Conservation (phyloP, 2,797 vertebrate species). For the Anomalospiza imberbis region DNA sequence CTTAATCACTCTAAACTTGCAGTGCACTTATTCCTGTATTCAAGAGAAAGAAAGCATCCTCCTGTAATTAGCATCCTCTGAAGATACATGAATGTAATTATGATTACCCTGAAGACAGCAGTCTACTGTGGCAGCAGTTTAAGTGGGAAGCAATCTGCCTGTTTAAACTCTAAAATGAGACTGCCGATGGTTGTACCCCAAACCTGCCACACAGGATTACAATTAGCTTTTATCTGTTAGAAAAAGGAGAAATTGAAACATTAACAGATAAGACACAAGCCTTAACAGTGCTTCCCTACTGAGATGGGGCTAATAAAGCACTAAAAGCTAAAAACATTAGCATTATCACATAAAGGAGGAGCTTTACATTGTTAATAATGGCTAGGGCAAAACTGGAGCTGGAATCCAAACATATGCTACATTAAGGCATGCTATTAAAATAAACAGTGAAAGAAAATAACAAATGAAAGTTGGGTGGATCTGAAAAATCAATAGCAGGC, state of each 20-base stretch:
- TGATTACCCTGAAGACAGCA: background rate
- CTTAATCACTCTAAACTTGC: background rate
- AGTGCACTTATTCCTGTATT: background rate
- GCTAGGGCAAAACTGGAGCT: background rate
- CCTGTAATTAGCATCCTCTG: background rate
- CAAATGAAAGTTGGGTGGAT: conserved; percentile 10
- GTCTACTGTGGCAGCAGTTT: background rate
- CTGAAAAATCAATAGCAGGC: background rate
- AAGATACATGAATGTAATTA: background rate
- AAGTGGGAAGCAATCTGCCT: background rate
- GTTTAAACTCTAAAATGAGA: background rate
- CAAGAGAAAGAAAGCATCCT: background rate
- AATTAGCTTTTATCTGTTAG: background rate
- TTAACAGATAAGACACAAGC: background rate
- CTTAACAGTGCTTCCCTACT: background rate
- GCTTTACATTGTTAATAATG: background rate
- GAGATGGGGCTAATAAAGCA: background rate
- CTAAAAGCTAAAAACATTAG: background rate
- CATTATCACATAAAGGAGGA: background rate
- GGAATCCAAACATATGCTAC: background rate
- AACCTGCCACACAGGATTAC: background rate
- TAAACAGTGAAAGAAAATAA: conserved; percentile 23
- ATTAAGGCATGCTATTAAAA: conserved; percentile 4
- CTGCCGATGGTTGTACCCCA: background rate
- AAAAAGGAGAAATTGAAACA: background rate